Evolutionary conservation across 2,113 vertebrate genomes (phyloP), one percentile per base, ranked within the genome.

Genomic region (Scomber japonicus): DNA sequence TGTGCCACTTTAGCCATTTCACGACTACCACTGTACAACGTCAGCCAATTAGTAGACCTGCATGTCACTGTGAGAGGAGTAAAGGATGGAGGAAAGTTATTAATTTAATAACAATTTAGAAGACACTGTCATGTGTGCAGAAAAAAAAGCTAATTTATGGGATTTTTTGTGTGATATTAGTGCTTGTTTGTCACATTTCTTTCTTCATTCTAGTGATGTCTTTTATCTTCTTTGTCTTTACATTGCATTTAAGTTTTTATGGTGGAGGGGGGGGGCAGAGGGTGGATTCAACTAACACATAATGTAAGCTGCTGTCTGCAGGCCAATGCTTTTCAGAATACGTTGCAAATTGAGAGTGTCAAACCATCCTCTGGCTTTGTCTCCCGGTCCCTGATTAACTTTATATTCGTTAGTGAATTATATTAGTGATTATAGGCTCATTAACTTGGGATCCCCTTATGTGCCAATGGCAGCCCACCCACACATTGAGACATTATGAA

Each of bases 321-420:
- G 35, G 44, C 44, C n/a, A 64, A 57, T 44, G 27, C 50, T 77
- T 51, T 53, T 65, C 64, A 62, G 59, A 54, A 53, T 72, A 77
- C 51, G 75, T 50, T 87, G 56, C 53, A 85, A 88, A 91, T 80
- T 53, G 63, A 45, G 59, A 63, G 66, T 84, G 85, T 87, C 81
- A 83, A 65, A 67, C 30, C 60, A 57, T 90, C 63, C 70, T 71
- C 70, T 71, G 46, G 84, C 71, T 88, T 83, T 84, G 78, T 79
- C 75, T 83, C 87, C 82, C 46, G 68, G 56, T 88, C 87, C 78
- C 85, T 89, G 75, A 89, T 88, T 88, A 84, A 91, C 74, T 86
- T 91, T 83, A 91, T 88, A 78, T 91, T 90, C 84, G 89, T 89
- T 90, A 90, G 77, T 65, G 86, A 92, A 93, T 88, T 73, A 83